A percentile compares a stretch with the other conserved stretches of the same genome.
Conservation (phyloP, 2,113 vertebrate genomes). For the Neopipo cinnamomea region DNA sequence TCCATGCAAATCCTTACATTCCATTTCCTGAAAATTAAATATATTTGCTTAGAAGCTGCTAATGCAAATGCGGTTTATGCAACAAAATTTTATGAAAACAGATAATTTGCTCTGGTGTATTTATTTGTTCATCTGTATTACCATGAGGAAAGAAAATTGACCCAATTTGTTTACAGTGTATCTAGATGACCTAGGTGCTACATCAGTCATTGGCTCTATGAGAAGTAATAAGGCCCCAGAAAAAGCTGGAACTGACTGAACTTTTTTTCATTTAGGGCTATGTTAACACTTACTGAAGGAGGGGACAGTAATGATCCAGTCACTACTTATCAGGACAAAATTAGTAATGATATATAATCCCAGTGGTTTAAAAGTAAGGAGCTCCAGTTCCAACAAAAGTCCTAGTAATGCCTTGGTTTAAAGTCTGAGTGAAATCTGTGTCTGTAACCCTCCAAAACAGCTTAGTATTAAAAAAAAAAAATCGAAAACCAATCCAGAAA, state of each 20-base stretch:
- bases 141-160: not conserved
- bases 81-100: not conserved
- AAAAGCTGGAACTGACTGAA: not conserved
- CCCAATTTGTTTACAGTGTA: not conserved
- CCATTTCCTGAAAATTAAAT: not conserved
- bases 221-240: not conserved
- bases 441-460: not conserved
- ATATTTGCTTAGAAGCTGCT: not conserved
- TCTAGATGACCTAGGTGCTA: not conserved
- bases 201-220: not conserved
- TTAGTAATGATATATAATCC: constrained; percentile 2
- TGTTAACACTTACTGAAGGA: not conserved
- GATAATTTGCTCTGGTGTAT: not conserved
- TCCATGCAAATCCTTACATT: not conserved
- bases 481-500: not conserved
- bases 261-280: not conserved
- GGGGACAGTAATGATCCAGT: not conserved
- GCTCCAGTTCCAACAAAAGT: constrained; percentile 13
- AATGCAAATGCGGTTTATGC: not conserved
- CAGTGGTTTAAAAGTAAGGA: constrained; percentile 23
- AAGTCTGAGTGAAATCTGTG: not conserved
- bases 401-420: constrained; percentile 31
- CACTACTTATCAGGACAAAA: constrained; percentile 25
- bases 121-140: not conserved
- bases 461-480: not conserved